A percentile compares a stretch with the other conserved stretches of the same genome.
Conservation (phyloP, 2,888 invertebrate species). For the Hirtodrosophila trivittata region DNA sequence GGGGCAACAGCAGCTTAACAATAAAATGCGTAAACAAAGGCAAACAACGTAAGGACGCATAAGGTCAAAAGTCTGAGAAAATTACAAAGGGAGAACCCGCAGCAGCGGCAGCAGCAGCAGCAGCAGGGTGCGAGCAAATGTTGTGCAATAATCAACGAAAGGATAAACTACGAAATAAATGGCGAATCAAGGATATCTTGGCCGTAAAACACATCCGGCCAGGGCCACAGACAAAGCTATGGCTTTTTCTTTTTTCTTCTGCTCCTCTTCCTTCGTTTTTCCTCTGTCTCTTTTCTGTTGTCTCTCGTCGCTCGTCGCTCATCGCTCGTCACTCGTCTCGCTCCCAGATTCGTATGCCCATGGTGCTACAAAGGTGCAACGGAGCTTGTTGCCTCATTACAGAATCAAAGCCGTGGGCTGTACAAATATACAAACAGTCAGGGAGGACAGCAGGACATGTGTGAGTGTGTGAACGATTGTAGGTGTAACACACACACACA, state of each 20-base stretch:
- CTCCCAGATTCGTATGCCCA: constrained; percentile 17
- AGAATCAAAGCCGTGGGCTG: constrained; percentile 71
- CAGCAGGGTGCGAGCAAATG: constrained; percentile 57
- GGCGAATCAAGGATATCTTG: constrained; percentile 74
- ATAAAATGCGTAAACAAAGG: constrained; percentile 68
- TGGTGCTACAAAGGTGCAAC: constrained; percentile 64
- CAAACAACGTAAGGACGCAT: constrained; percentile 48
- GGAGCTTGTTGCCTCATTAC: constrained; percentile 66
- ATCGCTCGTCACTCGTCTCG: constrained; percentile 5
- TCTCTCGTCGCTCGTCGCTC: constrained; percentile 8
- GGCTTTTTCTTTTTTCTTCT: constrained; percentile 32
- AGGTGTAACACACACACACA: no score
- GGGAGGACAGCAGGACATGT: not conserved
- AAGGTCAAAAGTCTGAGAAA: constrained; percentile 73
- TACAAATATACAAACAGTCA: constrained; percentile 39
- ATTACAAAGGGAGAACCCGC: constrained; percentile 46
- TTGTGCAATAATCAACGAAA: constrained; percentile 77
- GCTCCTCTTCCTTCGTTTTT: constrained; percentile 2
- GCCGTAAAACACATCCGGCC: constrained; percentile 73
- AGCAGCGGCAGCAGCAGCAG: not conserved
- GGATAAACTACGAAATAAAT: constrained; percentile 78
- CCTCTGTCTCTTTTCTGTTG: constrained; percentile 5
- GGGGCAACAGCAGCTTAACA: constrained; percentile 40
- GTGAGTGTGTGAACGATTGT: constrained; percentile 7
- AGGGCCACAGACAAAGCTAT: constrained; percentile 49